Evolutionary conservation across 2,113 vertebrate genomes (phyloP), one percentile per base, ranked within the genome.

Genomic region (Corynorhinus townsendii): DNA sequence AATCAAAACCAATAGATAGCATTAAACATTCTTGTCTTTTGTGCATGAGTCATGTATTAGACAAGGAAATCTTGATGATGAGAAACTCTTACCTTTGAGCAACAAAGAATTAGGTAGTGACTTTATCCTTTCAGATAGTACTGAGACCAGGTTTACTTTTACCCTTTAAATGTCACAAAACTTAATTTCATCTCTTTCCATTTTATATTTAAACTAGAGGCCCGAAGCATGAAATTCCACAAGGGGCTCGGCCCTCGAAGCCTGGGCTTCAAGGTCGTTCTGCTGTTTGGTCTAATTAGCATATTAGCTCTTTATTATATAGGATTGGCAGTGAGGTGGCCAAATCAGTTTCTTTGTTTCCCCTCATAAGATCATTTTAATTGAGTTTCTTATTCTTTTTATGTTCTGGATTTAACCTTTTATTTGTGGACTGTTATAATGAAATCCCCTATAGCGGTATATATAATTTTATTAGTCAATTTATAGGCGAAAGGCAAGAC

Each of bases 21-120:
- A 75, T 30, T 47, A 20, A 82, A 4, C 8, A 16, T 38, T 75
- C 80, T 86, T 92, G 22, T 69, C 80, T 26, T 15, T 83, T 89
- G 76, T 86, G 11, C 59, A 87, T 96, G 83, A 97, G 89, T 98
- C 86, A 95, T 93, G 56, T 68, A 96, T 90, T 96, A 93, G 52
- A 69, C 68, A 97, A 97, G 20, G 17, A 90, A 89, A 93, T 82
- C 66, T 97, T 86, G 30, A 77, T 85, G 30, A 75, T 77, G n/a
- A 54, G n/a, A 96, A 91, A 91, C n/a, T 0, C 0, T 86, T 90
- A 73, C 28, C 19, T 77, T 90, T 72, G 66, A 52, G 0, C 73
- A 96, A 97, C 76, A 77, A 89, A 92, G 93, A 97, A 95, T 91
- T 68, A 89, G 92, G 17, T 38, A 85, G 56, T 94, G 72, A 24